Conservation (phyloP, 2,888 invertebrate genomes). For the Congeria kusceri region DNA sequence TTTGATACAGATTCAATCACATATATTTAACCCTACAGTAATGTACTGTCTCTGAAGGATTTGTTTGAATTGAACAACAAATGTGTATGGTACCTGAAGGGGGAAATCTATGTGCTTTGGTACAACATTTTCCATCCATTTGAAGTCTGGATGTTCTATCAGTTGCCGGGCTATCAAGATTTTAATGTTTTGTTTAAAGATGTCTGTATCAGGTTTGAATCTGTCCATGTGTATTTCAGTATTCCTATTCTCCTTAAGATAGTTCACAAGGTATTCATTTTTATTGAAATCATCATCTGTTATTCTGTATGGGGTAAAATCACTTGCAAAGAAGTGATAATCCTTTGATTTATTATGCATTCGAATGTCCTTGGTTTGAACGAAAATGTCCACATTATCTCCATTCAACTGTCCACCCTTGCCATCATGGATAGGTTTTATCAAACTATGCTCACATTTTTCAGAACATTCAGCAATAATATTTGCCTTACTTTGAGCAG, state of each 20-base stretch:
- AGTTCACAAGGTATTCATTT: constrained; percentile 11
- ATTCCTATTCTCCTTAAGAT: background rate
- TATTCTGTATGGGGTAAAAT: constrained; percentile 33
- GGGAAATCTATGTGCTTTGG: constrained; percentile 16
- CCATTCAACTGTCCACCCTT: constrained; percentile 58
- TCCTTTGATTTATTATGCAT: constrained; percentile 42
- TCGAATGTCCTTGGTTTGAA: constrained; percentile 44
- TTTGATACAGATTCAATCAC: no score
- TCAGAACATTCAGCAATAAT: no score
- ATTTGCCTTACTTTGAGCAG: no score
- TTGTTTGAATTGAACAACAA: no score
- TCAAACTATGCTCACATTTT: no score
- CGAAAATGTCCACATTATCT: constrained; percentile 51
- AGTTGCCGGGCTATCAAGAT: constrained; percentile 16
- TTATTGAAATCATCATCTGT: constrained; percentile 11
- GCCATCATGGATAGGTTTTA: constrained; percentile 32
- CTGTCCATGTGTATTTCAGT: background rate
- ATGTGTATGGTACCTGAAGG: constrained; percentile 7
- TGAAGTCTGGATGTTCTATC: constrained; percentile 10
- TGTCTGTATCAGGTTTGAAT: constrained; percentile 1
- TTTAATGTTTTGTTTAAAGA: constrained; percentile 12
- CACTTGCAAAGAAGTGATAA: constrained; percentile 51
- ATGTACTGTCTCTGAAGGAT: no score
- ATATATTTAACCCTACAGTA: no score
- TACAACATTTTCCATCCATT: constrained; percentile 27